Evolutionary conservation across 1,140 invertebrate species (phyloP).

Genomic region (Danaus melanippus): DNA sequence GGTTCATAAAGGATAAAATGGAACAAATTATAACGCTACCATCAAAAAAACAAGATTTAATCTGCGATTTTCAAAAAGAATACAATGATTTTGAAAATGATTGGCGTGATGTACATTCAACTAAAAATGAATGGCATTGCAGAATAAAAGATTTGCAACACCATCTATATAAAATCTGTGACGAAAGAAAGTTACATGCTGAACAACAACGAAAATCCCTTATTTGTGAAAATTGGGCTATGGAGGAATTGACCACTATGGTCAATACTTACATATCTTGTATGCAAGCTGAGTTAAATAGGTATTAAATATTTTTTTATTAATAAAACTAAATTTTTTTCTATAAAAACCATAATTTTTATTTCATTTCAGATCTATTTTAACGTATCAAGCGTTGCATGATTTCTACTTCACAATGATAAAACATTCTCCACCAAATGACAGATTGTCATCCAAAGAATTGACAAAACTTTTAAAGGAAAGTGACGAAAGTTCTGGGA

Average conservation of each 20-base stretch:
- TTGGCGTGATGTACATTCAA: slow-evolving; percentile 65
- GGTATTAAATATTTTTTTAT: slow-evolving; percentile 31
- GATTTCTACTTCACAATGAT: slow-evolving; percentile 73
- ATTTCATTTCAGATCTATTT: slow-evolving; percentile 43
- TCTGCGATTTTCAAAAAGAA: slow-evolving; percentile 69
- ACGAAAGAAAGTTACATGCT: slow-evolving; percentile 65
- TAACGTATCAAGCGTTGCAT: slow-evolving; percentile 68
- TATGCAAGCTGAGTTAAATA: slow-evolving; percentile 74
- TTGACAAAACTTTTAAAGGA: slow-evolving; percentile 50
- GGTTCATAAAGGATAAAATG: slow-evolving; percentile 69
- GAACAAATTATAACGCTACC: slow-evolving; percentile 68
- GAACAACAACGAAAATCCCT: slow-evolving; percentile 66
- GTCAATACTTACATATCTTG: slow-evolving; percentile 70
- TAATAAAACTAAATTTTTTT: slow-evolving; percentile 4
- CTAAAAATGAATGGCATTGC: slow-evolving; percentile 66
- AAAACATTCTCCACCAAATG: slow-evolving; percentile 43
- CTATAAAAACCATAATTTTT: neutral
- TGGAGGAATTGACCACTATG: slow-evolving; percentile 65
- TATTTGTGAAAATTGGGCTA: slow-evolving; percentile 70
- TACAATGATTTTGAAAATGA: slow-evolving; percentile 74
- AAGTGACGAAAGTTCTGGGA: slow-evolving; percentile 41
- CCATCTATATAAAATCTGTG: slow-evolving; percentile 68
- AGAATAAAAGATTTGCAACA: slow-evolving; percentile 54
- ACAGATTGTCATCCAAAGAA: slow-evolving; percentile 56
- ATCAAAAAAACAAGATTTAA: slow-evolving; percentile 70